Evolutionary conservation across 2,888 invertebrate genomes (phyloP).

Genomic region (Oscheius onirici): DNA sequence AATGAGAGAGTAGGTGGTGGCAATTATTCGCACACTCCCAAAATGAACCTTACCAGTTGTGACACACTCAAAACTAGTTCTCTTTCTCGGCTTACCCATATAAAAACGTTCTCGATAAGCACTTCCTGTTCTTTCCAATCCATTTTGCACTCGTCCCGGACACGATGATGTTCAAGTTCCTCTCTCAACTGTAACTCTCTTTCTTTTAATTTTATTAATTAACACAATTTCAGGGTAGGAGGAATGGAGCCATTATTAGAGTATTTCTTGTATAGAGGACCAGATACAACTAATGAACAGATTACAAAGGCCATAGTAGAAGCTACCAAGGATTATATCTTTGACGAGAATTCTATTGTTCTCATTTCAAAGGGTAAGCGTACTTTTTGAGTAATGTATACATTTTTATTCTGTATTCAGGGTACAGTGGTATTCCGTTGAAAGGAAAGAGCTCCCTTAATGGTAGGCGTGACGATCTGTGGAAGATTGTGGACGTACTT

Average conservation of each 20-base stretch:
- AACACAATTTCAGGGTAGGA: conserved; percentile 14
- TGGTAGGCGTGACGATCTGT: conserved; percentile 49
- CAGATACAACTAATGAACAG: conserved; percentile 45
- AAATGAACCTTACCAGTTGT: not conserved
- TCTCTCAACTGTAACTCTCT: not conserved
- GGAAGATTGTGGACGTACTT: conserved; percentile 51
- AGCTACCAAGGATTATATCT: conserved; percentile 50
- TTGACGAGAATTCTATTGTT: conserved; percentile 38
- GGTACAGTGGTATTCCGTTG: conserved; percentile 56
- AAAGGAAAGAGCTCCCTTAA: conserved; percentile 43
- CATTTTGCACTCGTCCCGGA: not conserved
- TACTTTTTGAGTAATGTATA: not conserved
- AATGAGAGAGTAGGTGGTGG: too few species aligned
- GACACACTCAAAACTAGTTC: conserved; percentile 8
- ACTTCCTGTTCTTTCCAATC: not conserved
- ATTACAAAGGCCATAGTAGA: conserved; percentile 45
- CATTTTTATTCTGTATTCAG: conserved; percentile 34
- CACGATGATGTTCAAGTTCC: not conserved
- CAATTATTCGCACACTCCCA: not conserved
- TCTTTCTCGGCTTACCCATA: not conserved
- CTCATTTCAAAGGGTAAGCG: conserved; percentile 20
- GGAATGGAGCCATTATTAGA: conserved; percentile 35
- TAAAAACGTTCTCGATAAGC: not conserved
- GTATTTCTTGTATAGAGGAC: conserved; percentile 52
- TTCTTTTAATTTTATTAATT: not conserved